phyloP scores from a whole-genome alignment of 2,113 vertebrate species.

The Trematocara nigrifrons region DNA sequence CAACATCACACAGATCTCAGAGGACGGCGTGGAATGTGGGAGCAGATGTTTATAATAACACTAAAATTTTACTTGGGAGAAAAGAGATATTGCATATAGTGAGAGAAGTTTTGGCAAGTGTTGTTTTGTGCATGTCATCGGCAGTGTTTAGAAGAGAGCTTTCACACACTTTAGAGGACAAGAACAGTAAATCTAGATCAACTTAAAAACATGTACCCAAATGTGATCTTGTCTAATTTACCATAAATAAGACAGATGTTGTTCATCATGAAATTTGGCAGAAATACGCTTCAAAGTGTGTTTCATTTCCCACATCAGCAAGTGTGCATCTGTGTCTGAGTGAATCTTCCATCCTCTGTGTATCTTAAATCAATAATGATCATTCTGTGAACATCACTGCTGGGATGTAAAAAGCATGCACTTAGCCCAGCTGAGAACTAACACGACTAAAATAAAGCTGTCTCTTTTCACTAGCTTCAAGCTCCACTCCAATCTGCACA shows the following conservation, averaged over 20 bases:
- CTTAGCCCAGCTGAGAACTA: constrained; percentile 34
- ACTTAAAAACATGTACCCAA: neutral
- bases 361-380: constrained; percentile 51
- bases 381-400: constrained; percentile 13
- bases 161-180: neutral
- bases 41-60: constrained; percentile 54
- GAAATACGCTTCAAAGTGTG: neutral
- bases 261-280: constrained; percentile 17
- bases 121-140: neutral
- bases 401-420: constrained; percentile 33
- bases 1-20: constrained; percentile 28
- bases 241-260: neutral
- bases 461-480: constrained; percentile 21
- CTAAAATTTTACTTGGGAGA: constrained; percentile 26
- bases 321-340: neutral
- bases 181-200: constrained; percentile 1
- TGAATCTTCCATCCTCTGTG: neutral
- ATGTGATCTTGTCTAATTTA: constrained; percentile 23
- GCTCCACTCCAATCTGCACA: neutral
- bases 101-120: neutral
- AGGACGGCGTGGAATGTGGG: neutral
- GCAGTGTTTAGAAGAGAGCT: neutral
- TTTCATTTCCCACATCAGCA: neutral
- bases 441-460: constrained; percentile 35
- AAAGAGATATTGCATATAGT: constrained; percentile 1